Conservation (phyloP, 2,113 vertebrate species). For the Petroica traversi region DNA sequence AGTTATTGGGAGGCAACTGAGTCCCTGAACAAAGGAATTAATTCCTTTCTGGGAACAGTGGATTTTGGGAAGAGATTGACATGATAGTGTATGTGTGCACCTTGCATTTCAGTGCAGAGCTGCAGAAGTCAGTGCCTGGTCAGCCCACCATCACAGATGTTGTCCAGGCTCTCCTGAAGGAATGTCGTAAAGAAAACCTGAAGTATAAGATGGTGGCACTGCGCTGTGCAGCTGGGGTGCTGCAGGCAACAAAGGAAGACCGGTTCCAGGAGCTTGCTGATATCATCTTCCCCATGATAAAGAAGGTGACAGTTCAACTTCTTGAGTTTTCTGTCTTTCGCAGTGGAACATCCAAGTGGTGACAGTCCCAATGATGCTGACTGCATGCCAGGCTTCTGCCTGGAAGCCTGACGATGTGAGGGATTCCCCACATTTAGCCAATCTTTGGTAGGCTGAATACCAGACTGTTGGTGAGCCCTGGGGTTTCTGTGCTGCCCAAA, state of each 20-base stretch:
- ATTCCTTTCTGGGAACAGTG: accelerated
- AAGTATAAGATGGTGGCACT: slow-evolving; percentile 91
- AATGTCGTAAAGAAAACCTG: slow-evolving; percentile 89
- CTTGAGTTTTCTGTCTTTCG: neutral
- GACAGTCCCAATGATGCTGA: neutral
- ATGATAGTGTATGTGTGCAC: neutral
- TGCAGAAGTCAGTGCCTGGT: slow-evolving; percentile 80
- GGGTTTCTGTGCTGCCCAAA: neutral
- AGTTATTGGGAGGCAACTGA: neutral
- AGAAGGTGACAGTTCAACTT: slow-evolving; percentile 80
- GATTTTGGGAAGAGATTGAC: neutral
- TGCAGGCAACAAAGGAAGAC: slow-evolving; percentile 87
- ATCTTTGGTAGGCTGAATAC: neutral
- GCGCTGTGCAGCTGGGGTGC: slow-evolving; percentile 80
- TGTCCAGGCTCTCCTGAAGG: slow-evolving; percentile 87
- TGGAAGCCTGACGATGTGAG: neutral
- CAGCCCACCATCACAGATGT: slow-evolving; percentile 84
- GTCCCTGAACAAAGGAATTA: neutral
- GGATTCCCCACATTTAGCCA: neutral
- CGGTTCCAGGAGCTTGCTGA: slow-evolving; percentile 85
- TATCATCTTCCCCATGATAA: slow-evolving; percentile 90
- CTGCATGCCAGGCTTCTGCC: neutral
- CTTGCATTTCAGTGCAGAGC: slow-evolving; percentile 70
- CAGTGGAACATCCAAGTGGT: neutral
- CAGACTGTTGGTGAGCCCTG: neutral